These are phyloP conservation scores for Gavialis gangeticus DNA, from an alignment of 2,113 vertebrate genomes.

Conservation along the genomic window DNA sequence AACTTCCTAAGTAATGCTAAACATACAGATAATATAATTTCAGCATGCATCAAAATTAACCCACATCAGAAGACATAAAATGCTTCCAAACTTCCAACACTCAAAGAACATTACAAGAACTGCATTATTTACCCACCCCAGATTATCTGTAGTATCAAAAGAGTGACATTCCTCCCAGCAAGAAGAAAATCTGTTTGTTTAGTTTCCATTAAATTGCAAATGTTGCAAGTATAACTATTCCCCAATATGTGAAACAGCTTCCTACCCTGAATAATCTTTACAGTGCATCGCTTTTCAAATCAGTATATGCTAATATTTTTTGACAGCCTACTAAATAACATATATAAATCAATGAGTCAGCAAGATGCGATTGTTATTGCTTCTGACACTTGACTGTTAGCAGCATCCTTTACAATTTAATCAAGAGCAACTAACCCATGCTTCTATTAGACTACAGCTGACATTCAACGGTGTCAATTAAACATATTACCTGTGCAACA, in stretches of 20 bases:
- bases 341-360: conserved; percentile 29
- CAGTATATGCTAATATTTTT: conserved; percentile 29
- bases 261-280: conserved; percentile 36
- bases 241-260: neutral
- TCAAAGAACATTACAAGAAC: neutral
- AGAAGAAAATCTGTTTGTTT: neutral
- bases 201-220: neutral
- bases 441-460: neutral
- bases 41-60: neutral
- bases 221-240: neutral
- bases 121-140: neutral
- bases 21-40: neutral
- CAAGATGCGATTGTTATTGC: conserved; percentile 37
- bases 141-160: neutral
- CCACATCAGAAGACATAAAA: neutral
- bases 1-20: too few species aligned
- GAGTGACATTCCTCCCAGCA: neutral
- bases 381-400: conserved; percentile 16
- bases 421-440: neutral
- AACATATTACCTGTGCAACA: neutral
- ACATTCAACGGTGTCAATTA: conserved; percentile 21
- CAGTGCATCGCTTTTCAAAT: conserved; percentile 19
- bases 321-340: conserved; percentile 61
- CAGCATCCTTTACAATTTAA: conserved; percentile 24
- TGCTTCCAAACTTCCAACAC: neutral